Base-by-base conservation (phyloP, 2,113 vertebrate species). In the Melanerpes formicivorus region DNA sequence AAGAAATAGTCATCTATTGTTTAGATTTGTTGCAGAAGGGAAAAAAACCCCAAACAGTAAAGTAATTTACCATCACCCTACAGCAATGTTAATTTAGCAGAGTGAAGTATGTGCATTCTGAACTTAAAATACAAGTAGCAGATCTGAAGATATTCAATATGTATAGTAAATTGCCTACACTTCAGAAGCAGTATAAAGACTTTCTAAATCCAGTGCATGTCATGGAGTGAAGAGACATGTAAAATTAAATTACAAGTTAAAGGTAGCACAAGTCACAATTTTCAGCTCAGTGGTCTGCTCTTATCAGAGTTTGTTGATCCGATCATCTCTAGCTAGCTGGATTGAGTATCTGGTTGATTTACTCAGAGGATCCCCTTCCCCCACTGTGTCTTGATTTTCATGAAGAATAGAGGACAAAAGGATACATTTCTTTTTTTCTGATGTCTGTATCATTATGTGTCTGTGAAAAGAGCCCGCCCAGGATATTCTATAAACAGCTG, bases 401-500 rank as follows among this genome's bases (percentile, higher is more conserved):
- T 48, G 94, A 97, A 93, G 86, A 94, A 32, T 46, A 90, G 83
- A 96, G 95, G 95, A 97, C 93, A 98, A 93, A 95, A 97, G 95
- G 94, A 95, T 87, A 75, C 0, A 80, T 84, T 92, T 97, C 93
- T 96, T 87, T 90, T 92, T 95, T 96, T 90, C 97, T 95, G 92
- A 76, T 97, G 90, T 96, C 95, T 97, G 91, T 82, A 74, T 96
- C 97, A 97, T 96, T 96, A 87, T 95, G 67, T 96, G 77, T 96
- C 97, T 97, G 3, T 98, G 96, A 96, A 92, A 84, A 86, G 90
- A 97, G 93, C 93, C 97, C 96, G 93, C 97, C 97, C 95, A 96
- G 93, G 90, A 97, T 97, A 98, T 97, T 98, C 97, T 98, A 90
- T 97, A 97, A 98, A 98, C 98, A 98, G 98, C 98, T 98, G 98